A percentile compares a stretch with the other conserved stretches of the same genome.
phyloP scores from a whole-genome alignment of 2,797 vertebrate genomes.

The Myotis daubentonii region DNA sequence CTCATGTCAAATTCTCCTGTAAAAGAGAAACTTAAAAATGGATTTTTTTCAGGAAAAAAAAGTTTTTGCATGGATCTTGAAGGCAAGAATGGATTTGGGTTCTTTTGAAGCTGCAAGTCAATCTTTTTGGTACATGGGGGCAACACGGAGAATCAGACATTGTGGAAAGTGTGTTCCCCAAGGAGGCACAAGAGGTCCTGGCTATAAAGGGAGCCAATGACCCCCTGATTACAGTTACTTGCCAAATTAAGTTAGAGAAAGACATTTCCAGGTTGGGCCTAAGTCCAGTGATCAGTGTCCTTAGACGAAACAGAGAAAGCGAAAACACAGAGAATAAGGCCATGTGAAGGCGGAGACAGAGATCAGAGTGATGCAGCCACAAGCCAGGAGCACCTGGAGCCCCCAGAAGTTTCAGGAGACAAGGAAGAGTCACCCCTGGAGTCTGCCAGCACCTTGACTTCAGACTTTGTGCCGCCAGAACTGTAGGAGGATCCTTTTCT shows the following conservation, averaged over 20 bases:
- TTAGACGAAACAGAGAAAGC: not conserved
- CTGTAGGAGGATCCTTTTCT: too few relatives aligned
- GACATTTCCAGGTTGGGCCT: not conserved
- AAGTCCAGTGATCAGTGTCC: not conserved
- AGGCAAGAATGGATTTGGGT: not conserved
- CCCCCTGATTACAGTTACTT: accelerated
- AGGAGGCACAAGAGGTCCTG: too few relatives aligned
- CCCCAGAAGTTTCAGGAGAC: not conserved
- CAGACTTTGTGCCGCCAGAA: not conserved
- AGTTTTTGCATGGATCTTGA: not conserved
- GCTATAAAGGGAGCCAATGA: not conserved
- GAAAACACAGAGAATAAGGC: too few relatives aligned
- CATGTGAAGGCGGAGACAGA: not conserved
- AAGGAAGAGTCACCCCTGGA: not conserved
- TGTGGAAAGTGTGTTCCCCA: not conserved
- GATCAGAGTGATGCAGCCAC: accelerated
- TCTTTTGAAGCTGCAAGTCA: not conserved
- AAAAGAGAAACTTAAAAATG: constrained; percentile 7
- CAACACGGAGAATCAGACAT: accelerated
- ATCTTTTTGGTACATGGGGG: not conserved
- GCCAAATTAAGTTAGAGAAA: not conserved
- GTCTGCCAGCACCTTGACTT: not conserved
- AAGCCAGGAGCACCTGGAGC: not conserved
- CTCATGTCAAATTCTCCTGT: not conserved
- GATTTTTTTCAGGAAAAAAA: constrained; percentile 22